phyloP scores from a whole-genome alignment of 2,888 invertebrate species.

The Anagyrus pseudococci region DNA sequence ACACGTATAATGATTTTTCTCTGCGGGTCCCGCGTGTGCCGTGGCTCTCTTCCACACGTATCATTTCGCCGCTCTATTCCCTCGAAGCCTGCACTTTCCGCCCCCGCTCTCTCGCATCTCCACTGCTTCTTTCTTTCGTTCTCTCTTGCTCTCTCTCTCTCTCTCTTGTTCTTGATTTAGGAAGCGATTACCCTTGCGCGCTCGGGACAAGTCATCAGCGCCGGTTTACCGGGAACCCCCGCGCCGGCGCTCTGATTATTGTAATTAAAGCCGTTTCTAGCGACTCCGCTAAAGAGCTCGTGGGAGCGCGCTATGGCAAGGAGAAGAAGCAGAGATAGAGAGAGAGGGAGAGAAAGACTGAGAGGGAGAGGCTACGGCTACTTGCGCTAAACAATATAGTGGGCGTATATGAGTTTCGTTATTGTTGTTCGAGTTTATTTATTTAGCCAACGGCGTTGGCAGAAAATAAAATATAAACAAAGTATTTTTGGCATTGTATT shows the following conservation, averaged over 20 bases:
- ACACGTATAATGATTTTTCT: slow-evolving; percentile 28
- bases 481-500: too few relatives aligned
- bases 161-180: too few relatives aligned
- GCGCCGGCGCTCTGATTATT: slow-evolving; percentile 55
- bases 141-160: too few relatives aligned
- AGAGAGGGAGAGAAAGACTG: too few relatives aligned
- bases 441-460: too few relatives aligned
- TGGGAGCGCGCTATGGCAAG: neutral
- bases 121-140: too few relatives aligned
- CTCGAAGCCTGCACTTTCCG: neutral
- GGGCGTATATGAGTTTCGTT: neutral
- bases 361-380: slow-evolving; percentile 11
- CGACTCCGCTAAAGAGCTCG: slow-evolving; percentile 32
- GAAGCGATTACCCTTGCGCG: slow-evolving; percentile 53
- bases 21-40: too few relatives aligned
- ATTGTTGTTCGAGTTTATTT: neutral
- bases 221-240: neutral
- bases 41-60: slow-evolving; percentile 32
- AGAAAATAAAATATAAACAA: too few relatives aligned
- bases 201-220: slow-evolving; percentile 50
- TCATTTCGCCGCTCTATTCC: slow-evolving; percentile 25
- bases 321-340: too few relatives aligned
- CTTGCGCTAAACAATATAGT: slow-evolving; percentile 19
- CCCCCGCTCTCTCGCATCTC: neutral
- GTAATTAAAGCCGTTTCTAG: slow-evolving; percentile 57